phyloP scores from a whole-genome alignment of 2,797 vertebrate genomes.

The Semaprochilodus insignis region DNA sequence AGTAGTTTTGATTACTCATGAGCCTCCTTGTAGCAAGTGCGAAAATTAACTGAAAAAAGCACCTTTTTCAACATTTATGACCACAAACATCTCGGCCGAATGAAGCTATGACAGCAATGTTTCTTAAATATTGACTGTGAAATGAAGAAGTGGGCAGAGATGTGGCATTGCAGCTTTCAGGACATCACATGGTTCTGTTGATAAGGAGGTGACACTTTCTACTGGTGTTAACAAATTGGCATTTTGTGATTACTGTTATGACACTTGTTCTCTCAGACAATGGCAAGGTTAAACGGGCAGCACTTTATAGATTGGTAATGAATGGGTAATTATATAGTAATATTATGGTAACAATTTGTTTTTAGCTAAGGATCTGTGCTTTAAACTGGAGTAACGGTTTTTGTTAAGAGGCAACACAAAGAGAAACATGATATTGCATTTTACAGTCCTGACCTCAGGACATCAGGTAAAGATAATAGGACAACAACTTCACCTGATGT shows the following conservation, averaged over 20 bases:
- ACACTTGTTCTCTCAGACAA: background rate
- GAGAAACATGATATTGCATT: too few species aligned
- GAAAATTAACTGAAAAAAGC: constrained; percentile 54
- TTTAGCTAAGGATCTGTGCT: too few species aligned
- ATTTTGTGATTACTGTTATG: constrained; percentile 43
- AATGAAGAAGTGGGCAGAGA: constrained; percentile 64
- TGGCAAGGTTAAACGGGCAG: too few species aligned
- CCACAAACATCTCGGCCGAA: constrained; percentile 40
- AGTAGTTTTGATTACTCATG: constrained; percentile 53
- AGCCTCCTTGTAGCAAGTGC: constrained; percentile 32
- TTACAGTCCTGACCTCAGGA: too few species aligned
- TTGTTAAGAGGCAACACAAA: too few species aligned
- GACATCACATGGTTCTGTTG: constrained; percentile 37
- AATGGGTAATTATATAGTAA: too few species aligned
- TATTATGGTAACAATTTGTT: too few species aligned
- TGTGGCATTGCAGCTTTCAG: constrained; percentile 44
- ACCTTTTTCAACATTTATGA: constrained; percentile 44
- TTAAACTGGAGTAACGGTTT: too few species aligned
- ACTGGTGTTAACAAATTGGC: constrained; percentile 36
- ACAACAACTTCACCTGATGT: too few species aligned
- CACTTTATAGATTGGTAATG: too few species aligned
- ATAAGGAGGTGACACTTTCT: constrained; percentile 41
- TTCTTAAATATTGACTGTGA: constrained; percentile 48
- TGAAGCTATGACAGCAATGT: constrained; percentile 49
- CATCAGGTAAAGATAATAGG: too few species aligned